A percentile compares a stretch with the other conserved stretches of the same genome.
phyloP scores from a whole-genome alignment of 2,888 invertebrate species.

The Tillus elongatus region DNA sequence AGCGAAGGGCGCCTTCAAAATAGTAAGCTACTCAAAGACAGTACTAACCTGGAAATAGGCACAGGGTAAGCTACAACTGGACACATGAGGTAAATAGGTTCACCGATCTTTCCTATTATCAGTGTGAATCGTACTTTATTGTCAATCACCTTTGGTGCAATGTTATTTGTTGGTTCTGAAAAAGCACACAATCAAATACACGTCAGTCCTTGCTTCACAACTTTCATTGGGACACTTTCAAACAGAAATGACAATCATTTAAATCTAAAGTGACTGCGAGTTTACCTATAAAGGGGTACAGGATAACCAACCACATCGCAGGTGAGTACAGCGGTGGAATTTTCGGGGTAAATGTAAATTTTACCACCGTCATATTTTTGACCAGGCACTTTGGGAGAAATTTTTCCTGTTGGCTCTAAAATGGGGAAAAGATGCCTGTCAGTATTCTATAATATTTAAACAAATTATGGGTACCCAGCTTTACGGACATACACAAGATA shows the following conservation, averaged over 20 bases:
- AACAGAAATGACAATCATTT: too few species aligned
- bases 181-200: slow-evolving; percentile 12
- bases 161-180: slow-evolving; percentile 59
- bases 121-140: slow-evolving; percentile 46
- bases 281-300: slow-evolving; percentile 62
- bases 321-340: slow-evolving; percentile 50
- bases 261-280: too few species aligned
- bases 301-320: slow-evolving; percentile 64
- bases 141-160: slow-evolving; percentile 48
- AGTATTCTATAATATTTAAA: too few species aligned
- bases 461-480: too few species aligned
- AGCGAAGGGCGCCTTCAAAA: slow-evolving; percentile 4
- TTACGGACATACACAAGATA: too few species aligned
- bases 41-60: slow-evolving; percentile 37
- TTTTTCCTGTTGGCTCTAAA: slow-evolving; percentile 53
- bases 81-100: slow-evolving; percentile 45
- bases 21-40: slow-evolving; percentile 12
- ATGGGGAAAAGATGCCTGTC: too few species aligned
- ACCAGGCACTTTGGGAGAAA: slow-evolving; percentile 51
- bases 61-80: slow-evolving; percentile 40
- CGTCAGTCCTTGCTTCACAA: too few species aligned
- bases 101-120: slow-evolving; percentile 38
- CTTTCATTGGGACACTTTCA: too few species aligned
- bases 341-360: slow-evolving; percentile 46
- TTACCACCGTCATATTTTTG: slow-evolving; percentile 49